Conservation (phyloP, 2,797 vertebrate genomes). For the Denticeps clupeoides region DNA sequence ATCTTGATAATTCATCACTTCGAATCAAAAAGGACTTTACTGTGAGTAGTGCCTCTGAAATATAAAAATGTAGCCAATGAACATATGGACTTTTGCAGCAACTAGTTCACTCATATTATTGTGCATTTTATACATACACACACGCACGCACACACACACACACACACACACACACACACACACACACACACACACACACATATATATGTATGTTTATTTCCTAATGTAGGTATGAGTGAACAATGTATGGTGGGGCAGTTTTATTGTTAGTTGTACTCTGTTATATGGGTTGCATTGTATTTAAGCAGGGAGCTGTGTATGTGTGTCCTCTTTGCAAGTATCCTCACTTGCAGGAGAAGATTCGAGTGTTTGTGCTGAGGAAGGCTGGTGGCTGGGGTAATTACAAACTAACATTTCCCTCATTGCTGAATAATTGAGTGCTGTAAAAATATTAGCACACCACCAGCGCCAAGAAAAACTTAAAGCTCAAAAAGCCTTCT, state of each 20-base stretch:
- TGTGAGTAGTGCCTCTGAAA: no score
- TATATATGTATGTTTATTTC: not conserved
- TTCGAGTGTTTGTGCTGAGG: not conserved
- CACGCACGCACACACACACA: not conserved
- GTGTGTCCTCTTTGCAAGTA: no score
- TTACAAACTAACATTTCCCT: constrained; percentile 19
- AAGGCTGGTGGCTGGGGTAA: constrained; percentile 13
- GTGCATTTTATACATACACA: not conserved
- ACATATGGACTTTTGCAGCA: no score
- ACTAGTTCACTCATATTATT: no score
- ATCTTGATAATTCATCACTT: no score
- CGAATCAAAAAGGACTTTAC: no score
- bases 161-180: constrained; percentile 1
- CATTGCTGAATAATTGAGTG: constrained; percentile 21
- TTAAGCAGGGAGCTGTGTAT: no score
- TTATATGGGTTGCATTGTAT: no score
- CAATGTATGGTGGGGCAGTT: not conserved
- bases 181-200: constrained; percentile 1
- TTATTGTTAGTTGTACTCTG: no score
- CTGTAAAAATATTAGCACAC: constrained; percentile 39
- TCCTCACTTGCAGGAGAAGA: no score
- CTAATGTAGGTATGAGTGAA: not conserved
- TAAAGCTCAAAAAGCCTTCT: constrained; percentile 26
- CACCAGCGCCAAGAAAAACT: constrained; percentile 4
- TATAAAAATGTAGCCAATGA: no score